A percentile compares a stretch with the other conserved stretches of the same genome.
These are phyloP conservation scores for Drosophila affinis DNA, from an alignment of 2,888 invertebrate genomes.

Conservation along the genomic window DNA sequence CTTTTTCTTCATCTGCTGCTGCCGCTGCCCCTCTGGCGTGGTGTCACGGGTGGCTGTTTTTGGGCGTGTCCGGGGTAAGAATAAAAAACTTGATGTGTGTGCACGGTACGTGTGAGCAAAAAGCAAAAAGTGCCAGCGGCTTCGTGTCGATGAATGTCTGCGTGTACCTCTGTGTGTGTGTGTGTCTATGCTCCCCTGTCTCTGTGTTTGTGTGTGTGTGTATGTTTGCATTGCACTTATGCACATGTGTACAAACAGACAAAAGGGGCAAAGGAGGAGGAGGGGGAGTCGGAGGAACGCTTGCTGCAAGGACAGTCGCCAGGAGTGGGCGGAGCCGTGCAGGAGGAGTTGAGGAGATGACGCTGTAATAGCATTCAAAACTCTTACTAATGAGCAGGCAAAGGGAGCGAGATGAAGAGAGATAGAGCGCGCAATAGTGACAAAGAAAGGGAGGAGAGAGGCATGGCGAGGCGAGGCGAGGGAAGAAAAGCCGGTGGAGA, in stretches of 20 bases:
- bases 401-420: slow-evolving; percentile 8
- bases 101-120: slow-evolving; percentile 51
- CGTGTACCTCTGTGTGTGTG: slow-evolving; percentile 15
- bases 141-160: slow-evolving; percentile 33
- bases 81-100: slow-evolving; percentile 51
- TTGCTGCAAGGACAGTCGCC: neutral
- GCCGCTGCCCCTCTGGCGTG: slow-evolving; percentile 8
- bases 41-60: slow-evolving; percentile 25
- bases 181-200: slow-evolving; percentile 9
- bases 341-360: slow-evolving; percentile 76
- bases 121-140: slow-evolving; percentile 69
- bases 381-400: slow-evolving; percentile 81
- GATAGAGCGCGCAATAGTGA: neutral
- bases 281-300: neutral
- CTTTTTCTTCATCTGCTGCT: neutral
- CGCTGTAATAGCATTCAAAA: slow-evolving; percentile 79
- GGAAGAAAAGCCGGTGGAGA: neutral
- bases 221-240: slow-evolving; percentile 71
- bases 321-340: slow-evolving; percentile 21
- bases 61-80: slow-evolving; percentile 31
- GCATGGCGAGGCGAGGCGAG: neutral
- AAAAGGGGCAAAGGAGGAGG: slow-evolving; percentile 3
- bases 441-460: neutral
- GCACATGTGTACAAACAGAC: slow-evolving; percentile 70
- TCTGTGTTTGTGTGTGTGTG: slow-evolving; percentile 34